Evolutionary conservation across 2,797 vertebrate species (phyloP).

Genomic region (Acrossocheilus wenchowensis): DNA sequence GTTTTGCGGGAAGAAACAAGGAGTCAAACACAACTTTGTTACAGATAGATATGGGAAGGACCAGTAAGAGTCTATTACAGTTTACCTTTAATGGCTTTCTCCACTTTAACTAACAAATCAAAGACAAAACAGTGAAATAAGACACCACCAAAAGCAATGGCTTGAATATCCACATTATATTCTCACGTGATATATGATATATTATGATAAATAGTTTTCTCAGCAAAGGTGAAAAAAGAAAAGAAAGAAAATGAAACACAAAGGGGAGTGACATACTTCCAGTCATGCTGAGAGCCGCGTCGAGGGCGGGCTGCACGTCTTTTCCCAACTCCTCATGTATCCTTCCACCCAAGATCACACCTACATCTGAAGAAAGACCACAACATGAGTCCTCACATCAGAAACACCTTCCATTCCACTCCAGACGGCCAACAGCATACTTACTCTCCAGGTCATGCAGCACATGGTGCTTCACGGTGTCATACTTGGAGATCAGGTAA

Average conservation of each 20-base stretch:
- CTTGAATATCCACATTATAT: neutral
- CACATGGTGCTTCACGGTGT: slow-evolving; percentile 86
- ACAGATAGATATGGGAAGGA: slow-evolving; percentile 64
- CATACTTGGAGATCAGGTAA: slow-evolving; percentile 87
- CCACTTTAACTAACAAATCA: slow-evolving; percentile 85
- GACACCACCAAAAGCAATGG: slow-evolving; percentile 10
- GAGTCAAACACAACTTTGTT: slow-evolving; percentile 66
- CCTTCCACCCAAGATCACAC: slow-evolving; percentile 82
- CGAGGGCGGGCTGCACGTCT: slow-evolving; percentile 86
- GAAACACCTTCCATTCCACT: neutral
- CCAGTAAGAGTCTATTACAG: slow-evolving; percentile 58
- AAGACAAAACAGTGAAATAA: slow-evolving; percentile 71
- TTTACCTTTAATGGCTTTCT: slow-evolving; percentile 88
- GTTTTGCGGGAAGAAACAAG: slow-evolving; percentile 63
- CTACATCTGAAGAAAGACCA: slow-evolving; percentile 80
- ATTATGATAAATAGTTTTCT: neutral
- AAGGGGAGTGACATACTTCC: slow-evolving; percentile 79
- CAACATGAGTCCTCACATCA: neutral
- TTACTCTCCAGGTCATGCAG: slow-evolving; percentile 91
- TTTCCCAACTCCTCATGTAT: slow-evolving; percentile 85
- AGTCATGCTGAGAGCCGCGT: slow-evolving; percentile 83
- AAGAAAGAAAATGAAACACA: neutral
- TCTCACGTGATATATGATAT: neutral
- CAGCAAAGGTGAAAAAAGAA: neutral
- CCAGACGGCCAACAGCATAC: slow-evolving; percentile 66